phyloP scores from a whole-genome alignment of 2,113 vertebrate genomes.

The Aspiorhynchus laticeps region DNA sequence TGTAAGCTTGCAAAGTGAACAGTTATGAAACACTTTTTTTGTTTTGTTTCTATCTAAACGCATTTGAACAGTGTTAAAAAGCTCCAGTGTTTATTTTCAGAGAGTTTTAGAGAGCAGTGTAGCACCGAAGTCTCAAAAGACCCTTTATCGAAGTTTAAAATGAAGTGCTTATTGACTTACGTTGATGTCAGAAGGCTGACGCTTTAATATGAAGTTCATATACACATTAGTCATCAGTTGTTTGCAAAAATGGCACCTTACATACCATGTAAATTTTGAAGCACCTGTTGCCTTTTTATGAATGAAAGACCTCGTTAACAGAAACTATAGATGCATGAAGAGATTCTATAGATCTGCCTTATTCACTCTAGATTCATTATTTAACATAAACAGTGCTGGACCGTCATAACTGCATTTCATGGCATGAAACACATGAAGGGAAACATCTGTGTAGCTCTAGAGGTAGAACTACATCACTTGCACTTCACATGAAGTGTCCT shows the following conservation, averaged over 20 bases:
- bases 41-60: conserved; percentile 45
- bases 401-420: background rate
- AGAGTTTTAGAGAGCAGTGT: conserved; percentile 16
- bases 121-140: conserved; percentile 57
- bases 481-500: conserved; percentile 28
- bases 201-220: conserved; percentile 15
- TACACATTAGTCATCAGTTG: background rate
- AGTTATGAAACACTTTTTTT: conserved; percentile 49
- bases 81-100: conserved; percentile 69
- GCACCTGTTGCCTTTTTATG: conserved; percentile 25
- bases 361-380: conserved; percentile 48
- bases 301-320: conserved; percentile 15
- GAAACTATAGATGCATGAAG: conserved; percentile 5
- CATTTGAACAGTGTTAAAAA: conserved; percentile 71
- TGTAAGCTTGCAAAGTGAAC: conserved; percentile 53
- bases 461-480: conserved; percentile 53
- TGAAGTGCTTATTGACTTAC: background rate
- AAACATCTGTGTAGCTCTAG: conserved; percentile 15
- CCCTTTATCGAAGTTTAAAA: conserved; percentile 58
- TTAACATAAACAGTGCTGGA: background rate
- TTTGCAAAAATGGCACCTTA: conserved; percentile 6
- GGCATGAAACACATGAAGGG: conserved; percentile 36
- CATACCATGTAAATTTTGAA: background rate
- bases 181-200: background rate
- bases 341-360: conserved; percentile 31